A percentile compares a stretch with the other conserved stretches of the same genome.
Evolutionary conservation across 2,113 vertebrate species (phyloP).

Genomic region (Condylura cristata): DNA sequence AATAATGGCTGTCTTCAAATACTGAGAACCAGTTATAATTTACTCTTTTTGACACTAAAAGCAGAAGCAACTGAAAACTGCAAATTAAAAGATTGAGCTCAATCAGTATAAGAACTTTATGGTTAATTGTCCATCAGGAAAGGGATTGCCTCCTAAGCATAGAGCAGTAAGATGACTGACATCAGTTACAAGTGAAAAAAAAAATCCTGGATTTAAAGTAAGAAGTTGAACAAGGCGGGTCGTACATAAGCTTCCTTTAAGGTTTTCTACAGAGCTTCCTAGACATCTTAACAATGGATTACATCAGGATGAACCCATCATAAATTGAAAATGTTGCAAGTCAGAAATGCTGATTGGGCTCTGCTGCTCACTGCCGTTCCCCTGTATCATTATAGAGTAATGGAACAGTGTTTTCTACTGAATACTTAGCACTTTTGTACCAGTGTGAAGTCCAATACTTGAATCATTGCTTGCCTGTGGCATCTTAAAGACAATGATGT

Average conservation of each 20-base stretch:
- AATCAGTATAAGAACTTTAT: neutral
- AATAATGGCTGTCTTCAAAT: neutral
- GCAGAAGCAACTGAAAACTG: neutral
- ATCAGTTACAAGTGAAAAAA: neutral
- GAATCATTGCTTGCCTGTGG: neutral
- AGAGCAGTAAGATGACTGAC: neutral
- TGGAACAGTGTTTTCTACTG: neutral
- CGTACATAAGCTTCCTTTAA: neutral
- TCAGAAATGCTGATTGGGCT: neutral
- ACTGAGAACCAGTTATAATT: neutral
- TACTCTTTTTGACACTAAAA: neutral
- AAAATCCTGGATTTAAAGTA: slow-evolving; percentile 3
- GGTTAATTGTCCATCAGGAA: neutral
- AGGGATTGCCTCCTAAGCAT: neutral
- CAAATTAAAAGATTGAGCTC: neutral
- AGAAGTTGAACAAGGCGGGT: neutral
- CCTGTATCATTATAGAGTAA: too few relatives aligned
- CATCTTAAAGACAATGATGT: neutral
- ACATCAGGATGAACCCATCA: neutral
- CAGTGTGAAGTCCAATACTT: neutral
- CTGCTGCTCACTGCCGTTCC: too few relatives aligned
- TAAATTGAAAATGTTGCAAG: too few relatives aligned
- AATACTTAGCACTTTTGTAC: neutral
- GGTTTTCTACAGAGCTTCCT: neutral
- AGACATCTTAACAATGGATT: neutral